A percentile compares a stretch with the other conserved stretches of the same genome.
These are phyloP conservation scores for Zeus faber DNA, from an alignment of 2,113 vertebrate genomes.

Conservation along the genomic window DNA sequence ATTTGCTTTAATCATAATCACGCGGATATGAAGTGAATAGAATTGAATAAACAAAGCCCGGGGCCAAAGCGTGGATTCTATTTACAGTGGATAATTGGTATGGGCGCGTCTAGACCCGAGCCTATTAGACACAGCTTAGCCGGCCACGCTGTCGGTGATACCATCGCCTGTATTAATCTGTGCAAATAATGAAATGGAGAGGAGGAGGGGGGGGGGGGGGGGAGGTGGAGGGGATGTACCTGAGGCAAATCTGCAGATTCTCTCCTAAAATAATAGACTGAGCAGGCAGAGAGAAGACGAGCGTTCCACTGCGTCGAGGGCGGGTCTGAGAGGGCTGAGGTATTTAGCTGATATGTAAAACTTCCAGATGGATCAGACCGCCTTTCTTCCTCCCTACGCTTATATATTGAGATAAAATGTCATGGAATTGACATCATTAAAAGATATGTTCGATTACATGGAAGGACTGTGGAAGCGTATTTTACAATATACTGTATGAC, in stretches of 20 bases:
- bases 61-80: conserved; percentile 70
- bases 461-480: too few species aligned
- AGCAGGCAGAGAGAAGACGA: conserved; percentile 48
- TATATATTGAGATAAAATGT: too few species aligned
- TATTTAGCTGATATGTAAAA: too few species aligned
- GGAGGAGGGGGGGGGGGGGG: too few species aligned
- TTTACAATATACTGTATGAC: too few species aligned
- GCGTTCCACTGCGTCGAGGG: conserved; percentile 35
- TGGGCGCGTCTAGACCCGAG: conserved; percentile 70
- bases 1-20: conserved; percentile 66
- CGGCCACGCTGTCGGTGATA: conserved; percentile 55
- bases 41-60: conserved; percentile 75
- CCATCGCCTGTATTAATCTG: conserved; percentile 70
- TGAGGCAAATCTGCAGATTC: conserved; percentile 64
- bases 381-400: too few species aligned
- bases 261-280: conserved; percentile 52
- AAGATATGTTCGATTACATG: too few species aligned
- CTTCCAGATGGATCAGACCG: too few species aligned
- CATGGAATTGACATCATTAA: too few species aligned
- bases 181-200: conserved; percentile 70
- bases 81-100: conserved; percentile 80
- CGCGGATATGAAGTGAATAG: conserved; percentile 60
- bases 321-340: conserved; percentile 23
- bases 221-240: conserved; percentile 67
- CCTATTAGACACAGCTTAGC: conserved; percentile 78